Percentiles rank a stretch among this genome's conserved stretches.
These are phyloP conservation scores for Pagetopsis macropterus DNA, from an alignment of 2,797 vertebrate genomes.

Conservation along the genomic window DNA sequence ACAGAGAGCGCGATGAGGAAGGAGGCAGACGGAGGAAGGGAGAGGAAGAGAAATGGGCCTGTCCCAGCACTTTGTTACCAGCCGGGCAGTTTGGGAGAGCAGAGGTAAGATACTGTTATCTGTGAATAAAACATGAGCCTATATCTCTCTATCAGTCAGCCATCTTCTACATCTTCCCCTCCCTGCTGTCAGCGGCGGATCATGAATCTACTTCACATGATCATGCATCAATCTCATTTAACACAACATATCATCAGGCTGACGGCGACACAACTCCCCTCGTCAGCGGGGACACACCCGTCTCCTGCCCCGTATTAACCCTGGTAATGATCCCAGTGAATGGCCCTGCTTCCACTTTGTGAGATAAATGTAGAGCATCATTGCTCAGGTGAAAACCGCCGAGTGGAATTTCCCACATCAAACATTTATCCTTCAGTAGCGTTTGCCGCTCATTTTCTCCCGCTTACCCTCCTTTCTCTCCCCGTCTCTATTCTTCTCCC, in stretches of 20 bases:
- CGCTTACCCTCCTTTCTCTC: conserved; percentile 62
- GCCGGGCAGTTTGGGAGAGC: conserved; percentile 75
- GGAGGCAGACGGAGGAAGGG: conserved; percentile 54
- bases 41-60: conserved; percentile 80
- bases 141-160: conserved; percentile 80
- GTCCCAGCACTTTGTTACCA: conserved; percentile 78
- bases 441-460: conserved; percentile 72
- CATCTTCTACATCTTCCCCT: conserved; percentile 70
- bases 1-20: conserved; percentile 60
- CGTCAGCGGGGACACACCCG: conserved; percentile 68
- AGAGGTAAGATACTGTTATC: conserved; percentile 75
- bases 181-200: conserved; percentile 64
- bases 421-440: conserved; percentile 81
- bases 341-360: conserved; percentile 71
- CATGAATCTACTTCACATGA: conserved; percentile 68
- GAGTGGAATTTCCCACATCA: conserved; percentile 81
- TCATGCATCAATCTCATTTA: conserved; percentile 79
- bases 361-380: conserved; percentile 77
- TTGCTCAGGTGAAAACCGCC: conserved; percentile 75
- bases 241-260: conserved; percentile 78
- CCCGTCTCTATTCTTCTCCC: conserved; percentile 66
- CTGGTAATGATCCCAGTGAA: conserved; percentile 76
- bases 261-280: conserved; percentile 68
- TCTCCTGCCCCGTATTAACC: conserved; percentile 75
- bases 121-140: conserved; percentile 84